Conservation (phyloP, 2,797 vertebrate genomes). For the Micropoecilia bifurca region DNA sequence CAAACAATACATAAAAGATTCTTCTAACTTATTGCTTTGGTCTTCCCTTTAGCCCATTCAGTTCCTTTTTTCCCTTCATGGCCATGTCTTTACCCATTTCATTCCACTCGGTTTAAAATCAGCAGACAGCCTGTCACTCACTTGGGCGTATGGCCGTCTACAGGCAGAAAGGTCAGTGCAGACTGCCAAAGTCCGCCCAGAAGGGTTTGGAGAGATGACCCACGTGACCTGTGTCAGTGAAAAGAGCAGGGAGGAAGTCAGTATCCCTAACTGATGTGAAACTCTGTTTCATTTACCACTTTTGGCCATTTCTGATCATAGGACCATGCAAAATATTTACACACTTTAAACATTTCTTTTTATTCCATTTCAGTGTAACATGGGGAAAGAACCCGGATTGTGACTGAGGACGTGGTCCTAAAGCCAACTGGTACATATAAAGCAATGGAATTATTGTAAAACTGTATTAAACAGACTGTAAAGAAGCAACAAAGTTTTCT, state of each 20-base stretch:
- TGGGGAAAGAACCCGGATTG: too few relatives aligned
- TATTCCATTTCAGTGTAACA: not conserved
- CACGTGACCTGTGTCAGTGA: slow-evolving; percentile 20
- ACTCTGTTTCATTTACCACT: not conserved
- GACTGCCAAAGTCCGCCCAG: slow-evolving; percentile 50
- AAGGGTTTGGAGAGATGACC: slow-evolving; percentile 32
- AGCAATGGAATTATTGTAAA: too few relatives aligned
- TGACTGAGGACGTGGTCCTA: too few relatives aligned
- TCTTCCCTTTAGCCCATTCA: not conserved
- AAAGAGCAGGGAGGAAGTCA: not conserved
- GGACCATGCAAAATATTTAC: not conserved
- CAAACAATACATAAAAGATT: not conserved
- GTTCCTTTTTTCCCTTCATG: not conserved
- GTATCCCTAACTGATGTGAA: not conserved
- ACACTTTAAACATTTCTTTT: not conserved
- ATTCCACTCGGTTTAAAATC: slow-evolving; percentile 38
- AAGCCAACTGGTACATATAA: too few relatives aligned
- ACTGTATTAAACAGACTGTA: too few relatives aligned
- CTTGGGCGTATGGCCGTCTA: slow-evolving; percentile 49
- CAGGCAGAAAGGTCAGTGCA: slow-evolving; percentile 57
- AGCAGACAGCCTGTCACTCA: slow-evolving; percentile 41
- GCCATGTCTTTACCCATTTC: slow-evolving; percentile 2
- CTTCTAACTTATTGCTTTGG: not conserved
- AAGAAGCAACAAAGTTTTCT: too few relatives aligned
- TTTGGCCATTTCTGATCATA: not conserved